Base-by-base conservation (phyloP, 2,888 invertebrate genomes). In the Molorchus minor region DNA sequence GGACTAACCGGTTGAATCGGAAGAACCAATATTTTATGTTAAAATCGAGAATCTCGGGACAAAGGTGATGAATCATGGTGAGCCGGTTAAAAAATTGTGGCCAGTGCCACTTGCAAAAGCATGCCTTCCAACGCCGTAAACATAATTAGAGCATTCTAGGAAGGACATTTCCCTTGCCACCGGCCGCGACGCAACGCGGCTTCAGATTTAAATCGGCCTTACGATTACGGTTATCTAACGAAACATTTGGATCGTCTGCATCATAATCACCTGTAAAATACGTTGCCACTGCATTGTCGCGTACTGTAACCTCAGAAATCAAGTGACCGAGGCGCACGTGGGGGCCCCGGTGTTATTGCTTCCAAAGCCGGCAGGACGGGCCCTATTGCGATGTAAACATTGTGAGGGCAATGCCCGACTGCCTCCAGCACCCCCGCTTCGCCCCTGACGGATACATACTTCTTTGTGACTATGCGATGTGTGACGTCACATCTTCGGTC, bases 321-420 rank as follows among this genome's bases (percentile, higher is more conserved):
- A 53, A 53, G 53, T 53, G 53, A 53, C 43, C 43, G 53, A 47
- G 41, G 20, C 41, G 49, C 56, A 56, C 56, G 56, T 56, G 56
- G 49, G 43, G 49, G 16, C 38, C 38, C 29, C 16, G 49, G 49
- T 49, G 49, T 49, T 38, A 25, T 49, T 38, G 49, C 49, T 49
- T 49, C 49, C 49, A 49, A 21, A 49, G 49, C 47, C 21, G 25
- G 45, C 64, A 61, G 58, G 68, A 68, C 71, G 67, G 71, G 67
- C 75, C 76, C 75, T 73, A 71, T 72, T 74, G 71, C 77, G 79
- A 79, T 78, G 78, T 79, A 79, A 79, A 79, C 77, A 78, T 75
- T 75, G 73, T 66, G 74, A 71, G 78, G 73, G 74, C 78, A 76
- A 77, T 73, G 78, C 67, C 75, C 76, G 54, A 55, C 54, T 57